A percentile compares a stretch with the other conserved stretches of the same genome.
Conservation (phyloP, 2,113 vertebrate genomes). For the Bos indicus region DNA sequence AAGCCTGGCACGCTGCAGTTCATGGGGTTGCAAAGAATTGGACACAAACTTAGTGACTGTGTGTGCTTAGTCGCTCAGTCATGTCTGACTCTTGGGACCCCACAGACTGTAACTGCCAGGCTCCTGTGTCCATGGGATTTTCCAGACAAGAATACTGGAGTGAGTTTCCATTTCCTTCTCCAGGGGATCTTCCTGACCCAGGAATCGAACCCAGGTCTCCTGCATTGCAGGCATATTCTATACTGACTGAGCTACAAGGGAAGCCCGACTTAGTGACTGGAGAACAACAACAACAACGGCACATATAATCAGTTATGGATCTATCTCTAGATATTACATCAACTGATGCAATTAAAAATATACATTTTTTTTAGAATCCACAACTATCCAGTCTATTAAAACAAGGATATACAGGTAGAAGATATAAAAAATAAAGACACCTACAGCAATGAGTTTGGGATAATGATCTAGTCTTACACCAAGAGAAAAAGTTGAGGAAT, state of each 20-base stretch:
- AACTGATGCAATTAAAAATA: not conserved
- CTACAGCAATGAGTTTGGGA: not conserved
- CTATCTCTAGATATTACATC: not conserved
- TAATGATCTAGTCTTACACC: not conserved
- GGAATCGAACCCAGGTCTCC: not conserved
- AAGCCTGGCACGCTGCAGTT: rapidly evolving
- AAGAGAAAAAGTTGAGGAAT: not conserved
- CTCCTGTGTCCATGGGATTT: not conserved
- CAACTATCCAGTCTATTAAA: not conserved
- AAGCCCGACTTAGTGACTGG: not conserved
- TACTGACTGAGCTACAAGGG: not conserved
- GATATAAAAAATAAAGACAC: not conserved
- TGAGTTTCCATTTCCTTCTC: not conserved
- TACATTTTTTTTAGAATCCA: not conserved
- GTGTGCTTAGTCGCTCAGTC: not conserved
- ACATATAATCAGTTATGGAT: not conserved
- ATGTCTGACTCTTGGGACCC: not conserved
- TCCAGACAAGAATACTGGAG: not conserved
- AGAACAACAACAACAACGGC: not conserved
- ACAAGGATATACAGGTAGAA: not conserved
- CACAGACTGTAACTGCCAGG: not conserved
- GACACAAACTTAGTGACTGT: not conserved
- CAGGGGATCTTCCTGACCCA: not conserved
- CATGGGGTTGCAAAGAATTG: not conserved
- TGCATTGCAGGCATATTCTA: not conserved